Percentiles rank a stretch among this genome's conserved stretches.
Evolutionary conservation across 2,888 invertebrate species (phyloP).

Genomic region (Gymnoscelis rufifasciata): DNA sequence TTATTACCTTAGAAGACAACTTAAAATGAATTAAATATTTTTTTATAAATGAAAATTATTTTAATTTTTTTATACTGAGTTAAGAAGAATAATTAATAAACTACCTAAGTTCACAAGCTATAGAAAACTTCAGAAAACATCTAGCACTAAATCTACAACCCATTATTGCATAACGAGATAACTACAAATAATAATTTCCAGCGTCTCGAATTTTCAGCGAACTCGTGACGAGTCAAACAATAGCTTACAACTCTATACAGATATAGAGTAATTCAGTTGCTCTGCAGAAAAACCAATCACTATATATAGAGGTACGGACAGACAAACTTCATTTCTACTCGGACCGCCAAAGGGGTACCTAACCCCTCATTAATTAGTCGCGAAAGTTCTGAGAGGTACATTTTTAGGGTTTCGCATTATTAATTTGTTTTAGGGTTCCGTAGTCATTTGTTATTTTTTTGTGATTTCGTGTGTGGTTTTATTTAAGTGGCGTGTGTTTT

Average conservation of each 20-base stretch:
- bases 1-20: too few relatives aligned
- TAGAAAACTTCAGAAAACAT: too few relatives aligned
- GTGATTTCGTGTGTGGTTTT: constrained; percentile 10
- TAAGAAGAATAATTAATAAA: too few relatives aligned
- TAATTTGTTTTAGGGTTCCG: too few relatives aligned
- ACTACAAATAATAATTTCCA: not conserved
- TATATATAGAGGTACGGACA: constrained; percentile 62
- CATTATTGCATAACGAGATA: not conserved
- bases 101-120: too few relatives aligned
- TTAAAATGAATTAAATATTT: too few relatives aligned
- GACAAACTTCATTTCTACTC: constrained; percentile 62
- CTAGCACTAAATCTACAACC: too few relatives aligned
- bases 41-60: too few relatives aligned
- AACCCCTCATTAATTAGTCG: constrained; percentile 50
- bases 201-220: constrained; percentile 23
- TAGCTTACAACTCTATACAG: constrained; percentile 46
- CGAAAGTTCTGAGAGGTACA: constrained; percentile 67
- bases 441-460: too few relatives aligned
- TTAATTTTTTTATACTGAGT: too few relatives aligned
- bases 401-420: too few relatives aligned
- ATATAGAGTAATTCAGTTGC: constrained; percentile 22
- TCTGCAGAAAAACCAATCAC: constrained; percentile 37
- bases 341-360: constrained; percentile 53
- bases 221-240: constrained; percentile 31
- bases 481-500: constrained; percentile 46